Percentiles rank a stretch among this genome's conserved stretches.
phyloP scores from a whole-genome alignment of 2,797 vertebrate species.

The Glossophaga mutica region DNA sequence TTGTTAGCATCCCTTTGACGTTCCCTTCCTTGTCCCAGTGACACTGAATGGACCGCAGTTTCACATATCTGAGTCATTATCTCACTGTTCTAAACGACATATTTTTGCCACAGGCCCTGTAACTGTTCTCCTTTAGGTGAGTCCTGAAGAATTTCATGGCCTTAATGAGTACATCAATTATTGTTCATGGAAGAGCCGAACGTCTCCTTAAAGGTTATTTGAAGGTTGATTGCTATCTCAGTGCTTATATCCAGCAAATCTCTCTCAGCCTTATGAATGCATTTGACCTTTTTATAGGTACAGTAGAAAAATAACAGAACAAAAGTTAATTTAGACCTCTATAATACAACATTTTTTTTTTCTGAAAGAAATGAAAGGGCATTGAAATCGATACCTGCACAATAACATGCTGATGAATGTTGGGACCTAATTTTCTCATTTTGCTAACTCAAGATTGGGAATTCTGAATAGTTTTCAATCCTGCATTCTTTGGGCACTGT shows the following conservation, averaged over 20 bases:
- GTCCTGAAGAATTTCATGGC: slow-evolving; percentile 73
- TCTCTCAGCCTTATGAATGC: slow-evolving; percentile 95
- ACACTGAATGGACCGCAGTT: slow-evolving; percentile 22
- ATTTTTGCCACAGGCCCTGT: slow-evolving; percentile 58
- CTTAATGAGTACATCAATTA: slow-evolving; percentile 88
- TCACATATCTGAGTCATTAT: slow-evolving; percentile 32
- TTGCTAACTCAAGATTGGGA: slow-evolving; percentile 86
- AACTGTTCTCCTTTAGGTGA: slow-evolving; percentile 74
- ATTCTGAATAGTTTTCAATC: slow-evolving; percentile 87
- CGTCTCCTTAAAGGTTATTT: slow-evolving; percentile 90
- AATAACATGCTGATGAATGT: slow-evolving; percentile 95
- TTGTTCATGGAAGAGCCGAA: slow-evolving; percentile 79
- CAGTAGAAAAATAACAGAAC: slow-evolving; percentile 88
- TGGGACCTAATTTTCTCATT: slow-evolving; percentile 94
- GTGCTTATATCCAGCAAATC: slow-evolving; percentile 89
- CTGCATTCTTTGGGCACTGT: slow-evolving; percentile 82
- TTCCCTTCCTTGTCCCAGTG: background rate
- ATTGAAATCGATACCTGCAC: slow-evolving; percentile 96
- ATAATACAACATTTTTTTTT: slow-evolving; percentile 89
- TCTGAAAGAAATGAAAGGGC: slow-evolving; percentile 95
- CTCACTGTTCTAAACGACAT: slow-evolving; percentile 48
- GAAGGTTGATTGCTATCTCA: slow-evolving; percentile 94
- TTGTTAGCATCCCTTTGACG: background rate
- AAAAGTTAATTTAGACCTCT: slow-evolving; percentile 96
- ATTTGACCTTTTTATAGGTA: slow-evolving; percentile 98